Percentiles rank a stretch among this genome's conserved stretches.
Evolutionary conservation across 2,113 vertebrate species (phyloP).

Genomic region (Forbesichthys papilliferus): DNA sequence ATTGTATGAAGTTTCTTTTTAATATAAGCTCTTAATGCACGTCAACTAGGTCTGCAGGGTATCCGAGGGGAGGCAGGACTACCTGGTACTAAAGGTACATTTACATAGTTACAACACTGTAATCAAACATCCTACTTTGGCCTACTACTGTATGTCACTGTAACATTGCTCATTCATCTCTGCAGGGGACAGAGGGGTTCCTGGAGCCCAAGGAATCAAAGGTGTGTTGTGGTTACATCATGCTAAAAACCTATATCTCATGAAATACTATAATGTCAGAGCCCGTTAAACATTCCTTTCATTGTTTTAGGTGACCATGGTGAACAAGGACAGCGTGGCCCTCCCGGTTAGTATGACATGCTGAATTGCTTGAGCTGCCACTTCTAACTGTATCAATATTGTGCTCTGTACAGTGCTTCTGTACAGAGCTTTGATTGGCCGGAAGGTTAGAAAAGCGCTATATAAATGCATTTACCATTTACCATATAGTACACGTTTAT

Average conservation of each 20-base stretch:
- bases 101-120: neutral
- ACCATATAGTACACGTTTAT: too few relatives aligned
- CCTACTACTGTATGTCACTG: neutral
- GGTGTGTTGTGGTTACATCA: conserved; percentile 71
- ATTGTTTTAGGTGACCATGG: conserved; percentile 84
- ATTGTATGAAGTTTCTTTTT: neutral
- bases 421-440: too few relatives aligned
- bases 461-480: too few relatives aligned
- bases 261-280: neutral
- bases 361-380: neutral
- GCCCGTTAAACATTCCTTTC: conserved; percentile 3
- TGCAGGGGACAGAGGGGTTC: conserved; percentile 86
- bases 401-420: too few relatives aligned
- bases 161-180: conserved; percentile 17
- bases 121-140: neutral
- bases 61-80: conserved; percentile 88
- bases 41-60: conserved; percentile 84
- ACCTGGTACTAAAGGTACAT: conserved; percentile 86
- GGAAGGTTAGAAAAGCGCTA: too few relatives aligned
- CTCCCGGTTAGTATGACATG: conserved; percentile 82
- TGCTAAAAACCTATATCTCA: neutral
- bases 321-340: conserved; percentile 85
- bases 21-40: conserved; percentile 50
- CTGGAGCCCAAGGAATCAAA: conserved; percentile 85
- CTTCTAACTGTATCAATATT: too few relatives aligned